These are phyloP conservation scores for Scaeva pyrastri DNA, from an alignment of 2,888 invertebrate species.

Conservation along the genomic window DNA sequence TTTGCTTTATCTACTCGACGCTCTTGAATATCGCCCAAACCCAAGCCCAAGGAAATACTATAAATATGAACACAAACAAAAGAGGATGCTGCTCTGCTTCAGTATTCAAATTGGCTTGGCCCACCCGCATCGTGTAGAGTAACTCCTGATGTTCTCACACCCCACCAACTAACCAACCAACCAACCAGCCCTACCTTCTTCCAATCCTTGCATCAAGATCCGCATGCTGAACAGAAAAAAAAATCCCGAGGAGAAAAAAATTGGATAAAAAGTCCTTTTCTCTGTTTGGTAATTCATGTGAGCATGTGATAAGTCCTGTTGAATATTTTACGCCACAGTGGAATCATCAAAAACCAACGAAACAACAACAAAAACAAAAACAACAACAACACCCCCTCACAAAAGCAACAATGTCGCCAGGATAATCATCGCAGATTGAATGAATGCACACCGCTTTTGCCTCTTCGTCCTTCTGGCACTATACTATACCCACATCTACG, in stretches of 20 bases:
- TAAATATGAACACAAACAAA: conserved; percentile 45
- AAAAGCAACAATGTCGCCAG: conserved; percentile 73
- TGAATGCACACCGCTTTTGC: conserved; percentile 59
- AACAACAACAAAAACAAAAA: conserved; percentile 31
- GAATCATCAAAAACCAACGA: conserved; percentile 67
- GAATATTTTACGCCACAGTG: conserved; percentile 76
- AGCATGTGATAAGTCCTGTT: conserved; percentile 77
- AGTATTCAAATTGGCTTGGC: conserved; percentile 63
- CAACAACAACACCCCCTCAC: conserved; percentile 62
- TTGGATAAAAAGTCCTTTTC: conserved; percentile 73
- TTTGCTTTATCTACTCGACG: conserved; percentile 58
- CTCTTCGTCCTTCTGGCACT: background rate
- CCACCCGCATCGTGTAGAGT: conserved; percentile 24
- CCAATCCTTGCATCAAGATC: conserved; percentile 2
- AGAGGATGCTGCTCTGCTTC: conserved; percentile 42
- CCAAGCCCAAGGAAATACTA: conserved; percentile 53
- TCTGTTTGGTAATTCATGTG: conserved; percentile 77
- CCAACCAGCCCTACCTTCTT: background rate
- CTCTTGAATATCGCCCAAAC: background rate
- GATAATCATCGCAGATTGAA: conserved; percentile 73
- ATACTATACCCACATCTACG: background rate
- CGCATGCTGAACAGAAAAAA: background rate
- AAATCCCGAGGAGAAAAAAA: conserved; percentile 47
- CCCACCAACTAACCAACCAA: conserved; percentile 1
- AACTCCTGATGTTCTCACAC: background rate